phyloP scores from a whole-genome alignment of 2,113 vertebrate genomes.

The Amphiprion percula region DNA sequence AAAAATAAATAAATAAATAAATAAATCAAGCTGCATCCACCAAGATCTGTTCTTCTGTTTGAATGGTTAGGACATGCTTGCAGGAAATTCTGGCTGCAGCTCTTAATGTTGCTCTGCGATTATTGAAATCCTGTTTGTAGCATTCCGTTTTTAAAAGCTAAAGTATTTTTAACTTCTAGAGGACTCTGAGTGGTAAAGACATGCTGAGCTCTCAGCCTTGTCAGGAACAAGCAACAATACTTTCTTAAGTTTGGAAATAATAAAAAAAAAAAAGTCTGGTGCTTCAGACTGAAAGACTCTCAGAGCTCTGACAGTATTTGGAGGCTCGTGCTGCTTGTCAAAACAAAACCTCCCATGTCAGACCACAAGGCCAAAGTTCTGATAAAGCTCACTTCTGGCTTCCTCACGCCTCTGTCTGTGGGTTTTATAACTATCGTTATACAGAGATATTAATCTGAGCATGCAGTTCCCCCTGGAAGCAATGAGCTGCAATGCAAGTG shows the following conservation, averaged over 20 bases:
- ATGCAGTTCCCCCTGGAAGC: too few relatives aligned
- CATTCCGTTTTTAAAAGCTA: conserved; percentile 39
- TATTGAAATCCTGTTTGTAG: conserved; percentile 61
- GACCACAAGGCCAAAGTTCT: conserved; percentile 1
- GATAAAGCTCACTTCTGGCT: not conserved
- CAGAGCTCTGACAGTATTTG: conserved; percentile 25
- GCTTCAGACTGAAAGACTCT: conserved; percentile 13
- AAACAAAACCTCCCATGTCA: conserved; percentile 4
- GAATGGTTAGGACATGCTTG: conserved; percentile 15
- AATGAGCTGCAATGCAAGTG: too few relatives aligned
- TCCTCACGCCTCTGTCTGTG: too few relatives aligned
- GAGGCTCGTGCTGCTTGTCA: conserved; percentile 15
- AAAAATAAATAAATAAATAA: conserved; percentile 15
- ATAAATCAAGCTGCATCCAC: conserved; percentile 23
- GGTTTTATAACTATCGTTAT: too few relatives aligned
- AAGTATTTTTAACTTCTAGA: conserved; percentile 44
- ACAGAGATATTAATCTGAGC: too few relatives aligned
- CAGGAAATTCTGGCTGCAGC: conserved; percentile 14
- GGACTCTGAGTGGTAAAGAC: conserved; percentile 32
- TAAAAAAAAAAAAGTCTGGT: conserved; percentile 26
- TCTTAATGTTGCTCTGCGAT: conserved; percentile 49
- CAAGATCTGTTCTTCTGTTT: not conserved
- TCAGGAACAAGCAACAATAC: conserved; percentile 33
- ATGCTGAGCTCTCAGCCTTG: conserved; percentile 44
- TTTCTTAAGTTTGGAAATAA: conserved; percentile 45